These are phyloP conservation scores for Apamea sordens DNA, from an alignment of 2,888 invertebrate species.

Conservation along the genomic window DNA sequence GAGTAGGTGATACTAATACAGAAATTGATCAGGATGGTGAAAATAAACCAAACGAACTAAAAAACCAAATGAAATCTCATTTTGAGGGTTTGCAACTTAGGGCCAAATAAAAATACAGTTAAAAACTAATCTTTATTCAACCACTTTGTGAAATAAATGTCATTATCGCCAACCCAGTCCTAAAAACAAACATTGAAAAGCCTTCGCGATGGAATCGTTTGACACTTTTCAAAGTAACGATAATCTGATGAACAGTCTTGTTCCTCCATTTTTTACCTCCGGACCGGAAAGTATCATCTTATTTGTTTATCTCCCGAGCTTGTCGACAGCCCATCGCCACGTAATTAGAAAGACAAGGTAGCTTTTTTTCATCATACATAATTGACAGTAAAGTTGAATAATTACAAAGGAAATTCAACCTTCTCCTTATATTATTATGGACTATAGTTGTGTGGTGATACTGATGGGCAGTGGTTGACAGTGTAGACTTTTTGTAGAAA, in stretches of 20 bases:
- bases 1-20: background rate
- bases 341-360: constrained; percentile 87
- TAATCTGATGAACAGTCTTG: constrained; percentile 60
- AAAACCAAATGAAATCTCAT: background rate
- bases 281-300: constrained; percentile 85
- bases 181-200: constrained; percentile 32
- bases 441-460: constrained; percentile 37
- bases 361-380: constrained; percentile 82
- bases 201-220: constrained; percentile 50
- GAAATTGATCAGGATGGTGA: background rate
- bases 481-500: constrained; percentile 79
- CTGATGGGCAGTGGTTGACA: constrained; percentile 71
- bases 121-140: background rate
- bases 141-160: background rate
- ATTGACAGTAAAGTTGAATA: constrained; percentile 79
- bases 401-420: constrained; percentile 46
- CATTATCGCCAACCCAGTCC: background rate
- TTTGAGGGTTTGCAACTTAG: background rate
- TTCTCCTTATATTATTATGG: constrained; percentile 43
- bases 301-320: constrained; percentile 87
- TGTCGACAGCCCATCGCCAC: constrained; percentile 85
- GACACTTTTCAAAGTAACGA: constrained; percentile 63
- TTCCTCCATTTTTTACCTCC: constrained; percentile 66
- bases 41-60: background rate
- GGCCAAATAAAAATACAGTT: background rate